These are phyloP conservation scores for Hydra vulgaris DNA, from an alignment of 30 jellyfish, hydroid and myxozoan genomes.

Conservation along the genomic window DNA sequence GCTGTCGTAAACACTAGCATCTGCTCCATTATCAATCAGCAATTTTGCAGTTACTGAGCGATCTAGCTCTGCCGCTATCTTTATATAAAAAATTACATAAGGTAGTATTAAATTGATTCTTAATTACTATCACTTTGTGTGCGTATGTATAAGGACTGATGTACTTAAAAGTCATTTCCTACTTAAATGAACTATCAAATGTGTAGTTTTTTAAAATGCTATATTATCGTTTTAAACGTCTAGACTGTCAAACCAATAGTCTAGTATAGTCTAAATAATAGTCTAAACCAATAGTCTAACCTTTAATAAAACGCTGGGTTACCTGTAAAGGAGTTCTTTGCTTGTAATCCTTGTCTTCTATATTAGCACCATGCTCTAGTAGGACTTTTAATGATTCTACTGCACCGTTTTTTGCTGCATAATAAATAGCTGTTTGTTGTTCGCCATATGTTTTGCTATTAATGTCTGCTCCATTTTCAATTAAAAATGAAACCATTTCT, in stretches of 20 bases:
- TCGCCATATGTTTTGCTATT: slow-evolving; percentile 71
- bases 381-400: slow-evolving; percentile 45
- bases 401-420: slow-evolving; percentile 97
- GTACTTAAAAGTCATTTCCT: too few relatives aligned
- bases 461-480: slow-evolving; percentile 65
- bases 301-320: too few relatives aligned
- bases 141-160: too few relatives aligned
- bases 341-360: slow-evolving; percentile 72
- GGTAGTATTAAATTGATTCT: too few relatives aligned
- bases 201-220: too few relatives aligned
- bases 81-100: too few relatives aligned
- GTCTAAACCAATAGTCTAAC: too few relatives aligned
- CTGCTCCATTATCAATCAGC: slow-evolving; percentile 77
- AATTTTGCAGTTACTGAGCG: slow-evolving; percentile 82
- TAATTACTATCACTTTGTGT: too few relatives aligned
- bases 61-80: slow-evolving; percentile 97
- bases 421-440: slow-evolving; percentile 72
- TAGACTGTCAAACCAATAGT: too few relatives aligned
- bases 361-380: slow-evolving; percentile 54
- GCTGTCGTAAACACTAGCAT: slow-evolving; percentile 89
- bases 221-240: too few relatives aligned
- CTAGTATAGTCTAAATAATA: too few relatives aligned
- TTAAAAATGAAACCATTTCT: slow-evolving; percentile 71
- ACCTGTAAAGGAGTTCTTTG: slow-evolving; percentile 97
- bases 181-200: too few relatives aligned